These are phyloP conservation scores for Drosophila fungiperda DNA, from an alignment of 2,888 invertebrate species.

Conservation along the genomic window DNA sequence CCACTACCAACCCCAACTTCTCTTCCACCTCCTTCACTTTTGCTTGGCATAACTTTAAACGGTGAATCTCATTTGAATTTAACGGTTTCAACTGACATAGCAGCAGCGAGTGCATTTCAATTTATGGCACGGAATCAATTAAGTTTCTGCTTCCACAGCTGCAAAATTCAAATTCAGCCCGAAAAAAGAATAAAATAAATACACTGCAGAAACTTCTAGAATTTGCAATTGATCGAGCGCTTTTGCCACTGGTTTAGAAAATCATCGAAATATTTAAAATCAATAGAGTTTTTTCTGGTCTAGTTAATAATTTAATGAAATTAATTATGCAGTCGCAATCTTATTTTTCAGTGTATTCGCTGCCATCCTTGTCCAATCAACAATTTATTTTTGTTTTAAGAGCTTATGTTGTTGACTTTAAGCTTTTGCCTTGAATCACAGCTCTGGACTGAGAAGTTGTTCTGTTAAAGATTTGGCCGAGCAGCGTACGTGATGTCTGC, in stretches of 20 bases:
- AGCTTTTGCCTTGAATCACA: not conserved
- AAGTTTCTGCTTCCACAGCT: slow-evolving; percentile 31
- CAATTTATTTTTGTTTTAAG: not conserved
- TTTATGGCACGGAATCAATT: slow-evolving; percentile 74
- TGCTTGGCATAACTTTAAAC: slow-evolving; percentile 13
- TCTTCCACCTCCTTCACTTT: not conserved
- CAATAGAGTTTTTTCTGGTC: not conserved
- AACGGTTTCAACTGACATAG: slow-evolving; percentile 34
- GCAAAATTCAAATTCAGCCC: slow-evolving; percentile 56
- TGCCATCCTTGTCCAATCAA: not conserved
- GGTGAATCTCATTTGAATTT: slow-evolving; percentile 49
- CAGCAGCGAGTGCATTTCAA: slow-evolving; percentile 69
- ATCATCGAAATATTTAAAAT: not conserved
- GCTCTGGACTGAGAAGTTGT: not conserved
- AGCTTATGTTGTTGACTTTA: not conserved
- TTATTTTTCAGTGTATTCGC: not conserved
- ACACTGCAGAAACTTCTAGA: slow-evolving; percentile 4
- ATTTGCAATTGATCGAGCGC: not conserved
- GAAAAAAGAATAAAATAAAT: not conserved
- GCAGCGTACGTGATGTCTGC: slow-evolving; percentile 6
- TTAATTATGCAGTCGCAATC: too few species aligned
- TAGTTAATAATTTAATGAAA: not conserved
- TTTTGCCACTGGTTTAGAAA: not conserved
- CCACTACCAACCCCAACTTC: not conserved
- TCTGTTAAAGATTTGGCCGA: not conserved